Evolutionary conservation across 1,140 invertebrate genomes (phyloP), one percentile per base, ranked within the genome.

Genomic region (Cyclina sinensis): DNA sequence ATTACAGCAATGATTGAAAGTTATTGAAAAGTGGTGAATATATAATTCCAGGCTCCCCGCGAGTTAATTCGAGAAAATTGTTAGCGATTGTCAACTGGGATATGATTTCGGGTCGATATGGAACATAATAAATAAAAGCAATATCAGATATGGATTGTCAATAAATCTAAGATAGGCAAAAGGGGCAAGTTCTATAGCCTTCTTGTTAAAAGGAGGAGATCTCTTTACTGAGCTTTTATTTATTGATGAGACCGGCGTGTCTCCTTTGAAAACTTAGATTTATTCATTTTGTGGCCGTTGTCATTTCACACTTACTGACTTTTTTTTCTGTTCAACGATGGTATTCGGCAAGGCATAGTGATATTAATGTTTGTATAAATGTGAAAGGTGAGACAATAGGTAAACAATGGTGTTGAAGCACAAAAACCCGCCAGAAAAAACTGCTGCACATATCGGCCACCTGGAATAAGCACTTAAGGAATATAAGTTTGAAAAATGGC

Each of bases 11-110:
- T 62, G 57, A 24, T 62, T 62, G 57, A 24, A 27, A 62, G 24
- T 1, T 27, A 62, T 62, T 62, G 57, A 62, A 27, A 62, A 27
- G 57, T n/a, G 24, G 3, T 62, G 57, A 62, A 62, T 62, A 62
- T 62, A 62, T 62, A 62, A 62, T 27, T 11, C 57, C 24, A 62
- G 57, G 27, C 57, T 62, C 57, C 57, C 57, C n/a, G 57, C n/a
- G 14, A 11, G 57, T 27, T 62, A 62, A 62, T 27, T 27, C 57
- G 57, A 62, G 57, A 62, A 62, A 62, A 62, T 62, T 18, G 57
- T 27, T 62, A 62, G 57, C 18, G 27, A 62, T 62, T 62, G 57
- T 24, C n/a, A 18, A 14, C 24, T 11, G 27, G 57, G 57, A 62
- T 62, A 62, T 27, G 57, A 62, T 27, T 62, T 4, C n/a, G 7